Evolutionary conservation across 2,113 vertebrate genomes (phyloP).

Genomic region (Manacus vitellinus): DNA sequence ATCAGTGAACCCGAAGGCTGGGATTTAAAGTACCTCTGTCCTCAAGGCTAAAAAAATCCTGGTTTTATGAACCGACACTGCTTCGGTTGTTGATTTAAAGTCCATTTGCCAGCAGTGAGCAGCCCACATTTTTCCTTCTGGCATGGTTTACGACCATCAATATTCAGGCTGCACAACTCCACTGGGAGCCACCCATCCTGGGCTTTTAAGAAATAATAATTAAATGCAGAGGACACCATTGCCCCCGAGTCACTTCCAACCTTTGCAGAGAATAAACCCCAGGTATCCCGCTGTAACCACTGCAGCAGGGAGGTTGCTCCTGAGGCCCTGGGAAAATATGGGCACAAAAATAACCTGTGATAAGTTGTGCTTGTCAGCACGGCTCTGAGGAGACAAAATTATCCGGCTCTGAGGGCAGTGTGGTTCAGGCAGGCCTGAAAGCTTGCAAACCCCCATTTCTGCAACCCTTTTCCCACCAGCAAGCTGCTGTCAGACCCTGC

Average conservation of each 20-base stretch:
- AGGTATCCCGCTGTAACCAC: background rate
- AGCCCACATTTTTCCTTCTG: conserved; percentile 39
- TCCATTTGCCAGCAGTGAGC: conserved; percentile 24
- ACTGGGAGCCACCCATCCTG: conserved; percentile 31
- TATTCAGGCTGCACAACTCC: conserved; percentile 37
- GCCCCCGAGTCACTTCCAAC: conserved; percentile 20
- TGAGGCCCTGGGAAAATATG: background rate
- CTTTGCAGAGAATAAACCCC: conserved; percentile 13
- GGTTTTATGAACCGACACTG: conserved; percentile 58
- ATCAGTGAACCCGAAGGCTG: conserved; percentile 43
- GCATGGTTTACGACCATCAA: conserved; percentile 47
- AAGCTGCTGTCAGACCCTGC: background rate
- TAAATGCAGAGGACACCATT: conserved; percentile 46
- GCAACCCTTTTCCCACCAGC: background rate
- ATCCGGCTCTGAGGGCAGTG: background rate
- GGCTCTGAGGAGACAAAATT: background rate
- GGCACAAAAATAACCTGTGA: background rate
- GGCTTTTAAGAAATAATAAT: conserved; percentile 47
- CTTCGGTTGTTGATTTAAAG: conserved; percentile 67
- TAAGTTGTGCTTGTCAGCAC: background rate
- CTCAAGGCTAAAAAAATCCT: conserved; percentile 61
- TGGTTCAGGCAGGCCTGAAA: background rate
- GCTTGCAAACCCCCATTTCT: accelerated
- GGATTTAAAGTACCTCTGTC: conserved; percentile 65
- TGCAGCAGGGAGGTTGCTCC: background rate